Evolutionary conservation across 1,140 invertebrate genomes (phyloP).

Genomic region (Stenopsyche tienmushanensis): DNA sequence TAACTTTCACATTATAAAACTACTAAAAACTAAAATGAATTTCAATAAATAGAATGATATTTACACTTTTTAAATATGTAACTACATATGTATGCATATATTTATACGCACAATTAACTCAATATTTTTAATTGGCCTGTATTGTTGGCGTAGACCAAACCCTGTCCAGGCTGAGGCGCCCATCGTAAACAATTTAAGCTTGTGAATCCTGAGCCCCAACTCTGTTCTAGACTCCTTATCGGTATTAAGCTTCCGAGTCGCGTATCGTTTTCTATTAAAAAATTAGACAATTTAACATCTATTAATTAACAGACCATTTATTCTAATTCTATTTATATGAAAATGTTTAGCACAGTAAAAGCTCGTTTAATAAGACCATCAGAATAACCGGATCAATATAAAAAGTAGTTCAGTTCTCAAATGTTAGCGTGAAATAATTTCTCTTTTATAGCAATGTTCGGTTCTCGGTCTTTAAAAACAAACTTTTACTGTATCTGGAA

Average conservation of each 20-base stretch:
- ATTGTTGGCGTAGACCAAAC: slow-evolving; percentile 83
- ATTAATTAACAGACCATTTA: too few species aligned
- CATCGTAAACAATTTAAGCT: slow-evolving; percentile 83
- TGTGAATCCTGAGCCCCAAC: slow-evolving; percentile 62
- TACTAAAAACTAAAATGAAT: neutral
- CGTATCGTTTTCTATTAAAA: slow-evolving; percentile 40
- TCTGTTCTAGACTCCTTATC: slow-evolving; percentile 64
- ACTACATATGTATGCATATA: neutral
- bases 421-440: too few species aligned
- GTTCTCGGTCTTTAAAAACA: too few species aligned
- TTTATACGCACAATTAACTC: slow-evolving; percentile 53
- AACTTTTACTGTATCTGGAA: too few species aligned
- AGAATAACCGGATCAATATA: too few species aligned
- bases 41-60: neutral
- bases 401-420: too few species aligned
- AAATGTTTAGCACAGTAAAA: too few species aligned
- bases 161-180: slow-evolving; percentile 78
- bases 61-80: neutral
- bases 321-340: too few species aligned
- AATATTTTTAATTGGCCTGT: slow-evolving; percentile 77
- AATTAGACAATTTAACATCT: slow-evolving; percentile 7
- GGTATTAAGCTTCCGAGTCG: slow-evolving; percentile 54
- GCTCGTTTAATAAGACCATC: too few species aligned
- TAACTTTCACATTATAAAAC: neutral
- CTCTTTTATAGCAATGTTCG: too few species aligned